A percentile compares a stretch with the other conserved stretches of the same genome.
Evolutionary conservation across 2,797 vertebrate species (phyloP).

Genomic region (Antrozous pallidus): DNA sequence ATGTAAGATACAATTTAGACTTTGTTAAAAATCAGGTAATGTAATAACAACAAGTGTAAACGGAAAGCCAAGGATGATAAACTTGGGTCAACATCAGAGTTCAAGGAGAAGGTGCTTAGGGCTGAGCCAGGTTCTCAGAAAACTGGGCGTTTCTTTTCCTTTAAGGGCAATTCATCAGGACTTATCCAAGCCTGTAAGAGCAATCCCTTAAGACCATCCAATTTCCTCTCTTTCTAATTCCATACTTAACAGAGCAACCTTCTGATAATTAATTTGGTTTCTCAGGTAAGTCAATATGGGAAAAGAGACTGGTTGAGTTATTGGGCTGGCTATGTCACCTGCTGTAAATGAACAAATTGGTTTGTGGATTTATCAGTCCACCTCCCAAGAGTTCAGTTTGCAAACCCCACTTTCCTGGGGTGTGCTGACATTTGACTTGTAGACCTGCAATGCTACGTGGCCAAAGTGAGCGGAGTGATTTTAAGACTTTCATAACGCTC

Average conservation of each 20-base stretch:
- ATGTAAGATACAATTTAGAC: conserved; percentile 34
- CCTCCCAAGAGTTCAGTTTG: conserved; percentile 35
- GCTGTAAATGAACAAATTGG: conserved; percentile 58
- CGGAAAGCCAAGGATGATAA: conserved; percentile 9
- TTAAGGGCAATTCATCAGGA: conserved; percentile 70
- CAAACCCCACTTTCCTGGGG: conserved; percentile 48
- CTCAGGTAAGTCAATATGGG: conserved; percentile 72
- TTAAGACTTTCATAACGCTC: neutral
- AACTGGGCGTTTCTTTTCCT: neutral
- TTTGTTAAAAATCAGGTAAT: conserved; percentile 13
- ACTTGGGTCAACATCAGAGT: conserved; percentile 43
- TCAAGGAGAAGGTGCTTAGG: conserved; percentile 19
- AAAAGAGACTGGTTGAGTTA: conserved; percentile 66
- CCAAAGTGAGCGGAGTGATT: neutral
- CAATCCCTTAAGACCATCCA: conserved; percentile 74
- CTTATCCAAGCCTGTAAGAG: conserved; percentile 65
- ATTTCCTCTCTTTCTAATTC: conserved; percentile 78
- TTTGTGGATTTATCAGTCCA: conserved; percentile 61
- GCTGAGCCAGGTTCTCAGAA: neutral
- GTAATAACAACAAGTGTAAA: conserved; percentile 13
- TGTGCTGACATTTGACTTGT: neutral
- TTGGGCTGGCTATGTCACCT: neutral
- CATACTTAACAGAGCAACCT: conserved; percentile 75
- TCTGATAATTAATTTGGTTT: conserved; percentile 78
- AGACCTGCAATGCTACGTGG: neutral